A percentile compares a stretch with the other conserved stretches of the same genome.
These are phyloP conservation scores for Embiotoca jacksoni DNA, from an alignment of 2,113 vertebrate genomes.

Conservation along the genomic window DNA sequence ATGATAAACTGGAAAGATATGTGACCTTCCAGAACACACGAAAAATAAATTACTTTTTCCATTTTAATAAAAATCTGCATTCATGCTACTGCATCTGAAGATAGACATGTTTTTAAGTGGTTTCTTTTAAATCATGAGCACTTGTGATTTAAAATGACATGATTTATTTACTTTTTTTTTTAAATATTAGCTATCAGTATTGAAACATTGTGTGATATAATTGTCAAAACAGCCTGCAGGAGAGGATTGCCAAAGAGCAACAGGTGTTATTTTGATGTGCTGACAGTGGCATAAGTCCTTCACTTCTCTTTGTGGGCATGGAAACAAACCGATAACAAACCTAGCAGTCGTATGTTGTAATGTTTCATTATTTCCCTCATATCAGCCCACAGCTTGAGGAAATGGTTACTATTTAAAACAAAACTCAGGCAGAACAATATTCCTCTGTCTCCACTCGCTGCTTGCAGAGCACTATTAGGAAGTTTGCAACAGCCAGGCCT, in stretches of 20 bases:
- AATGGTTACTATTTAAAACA: conserved; percentile 37
- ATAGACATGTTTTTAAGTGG: conserved; percentile 11
- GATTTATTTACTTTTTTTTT: conserved; percentile 12
- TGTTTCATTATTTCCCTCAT: conserved; percentile 28
- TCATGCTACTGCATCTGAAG: conserved; percentile 40
- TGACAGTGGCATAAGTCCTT: conserved; percentile 43
- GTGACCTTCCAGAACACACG: conserved; percentile 43
- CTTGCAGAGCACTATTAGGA: conserved; percentile 16
- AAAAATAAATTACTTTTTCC: conserved; percentile 55
- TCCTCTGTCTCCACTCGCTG: conserved; percentile 26
- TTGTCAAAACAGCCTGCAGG: conserved; percentile 5
- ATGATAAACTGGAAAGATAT: conserved; percentile 63
- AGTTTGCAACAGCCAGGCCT: conserved; percentile 20
- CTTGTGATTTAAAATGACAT: conserved; percentile 29
- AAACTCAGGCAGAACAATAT: conserved; percentile 51
- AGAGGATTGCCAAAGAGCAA: conserved; percentile 17
- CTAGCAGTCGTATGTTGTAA: conserved; percentile 31
- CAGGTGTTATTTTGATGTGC: conserved; percentile 62
- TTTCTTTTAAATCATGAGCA: conserved; percentile 12
- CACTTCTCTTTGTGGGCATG: conserved; percentile 37
- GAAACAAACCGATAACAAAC: conserved; percentile 56
- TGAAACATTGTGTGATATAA: conserved; percentile 8
- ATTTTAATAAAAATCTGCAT: conserved; percentile 59
- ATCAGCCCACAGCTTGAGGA: conserved; percentile 37
- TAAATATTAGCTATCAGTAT: conserved; percentile 11